Percentiles rank a stretch among this genome's conserved stretches.
Evolutionary conservation across 2,888 invertebrate species (phyloP).

Genomic region (Anaspis maculata): DNA sequence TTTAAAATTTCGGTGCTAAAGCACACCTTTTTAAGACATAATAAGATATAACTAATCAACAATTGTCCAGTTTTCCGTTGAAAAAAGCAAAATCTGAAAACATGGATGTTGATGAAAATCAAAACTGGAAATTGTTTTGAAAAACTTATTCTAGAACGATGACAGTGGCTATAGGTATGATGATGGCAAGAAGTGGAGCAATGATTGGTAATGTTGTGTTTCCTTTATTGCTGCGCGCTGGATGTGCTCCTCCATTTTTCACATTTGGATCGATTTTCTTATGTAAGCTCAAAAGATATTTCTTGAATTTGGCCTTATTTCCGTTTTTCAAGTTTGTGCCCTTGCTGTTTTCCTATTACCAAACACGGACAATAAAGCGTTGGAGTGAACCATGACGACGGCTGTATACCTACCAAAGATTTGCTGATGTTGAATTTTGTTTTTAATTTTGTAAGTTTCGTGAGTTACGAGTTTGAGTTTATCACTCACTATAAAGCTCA

Average conservation of each 20-base stretch:
- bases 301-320: neutral
- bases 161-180: slow-evolving; percentile 62
- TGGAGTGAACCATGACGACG: no score
- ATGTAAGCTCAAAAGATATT: slow-evolving; percentile 40
- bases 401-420: no score
- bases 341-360: slow-evolving; percentile 19
- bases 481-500: no score
- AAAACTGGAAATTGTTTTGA: no score
- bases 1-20: neutral
- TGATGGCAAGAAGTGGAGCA: slow-evolving; percentile 63
- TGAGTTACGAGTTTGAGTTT: no score
- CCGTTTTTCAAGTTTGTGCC: slow-evolving; percentile 19
- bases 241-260: slow-evolving; percentile 65
- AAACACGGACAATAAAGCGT: slow-evolving; percentile 20
- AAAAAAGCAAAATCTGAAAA: no score
- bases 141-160: slow-evolving; percentile 53
- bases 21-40: no score
- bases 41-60: no score
- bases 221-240: slow-evolving; percentile 57
- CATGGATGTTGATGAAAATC: no score
- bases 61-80: no score
- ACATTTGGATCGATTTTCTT: slow-evolving; percentile 55
- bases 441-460: no score
- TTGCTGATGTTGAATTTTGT: no score
- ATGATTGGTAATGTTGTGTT: slow-evolving; percentile 63